Evolutionary conservation across 2,797 vertebrate species (phyloP).

Genomic region (Hippoglossus hippoglossus): DNA sequence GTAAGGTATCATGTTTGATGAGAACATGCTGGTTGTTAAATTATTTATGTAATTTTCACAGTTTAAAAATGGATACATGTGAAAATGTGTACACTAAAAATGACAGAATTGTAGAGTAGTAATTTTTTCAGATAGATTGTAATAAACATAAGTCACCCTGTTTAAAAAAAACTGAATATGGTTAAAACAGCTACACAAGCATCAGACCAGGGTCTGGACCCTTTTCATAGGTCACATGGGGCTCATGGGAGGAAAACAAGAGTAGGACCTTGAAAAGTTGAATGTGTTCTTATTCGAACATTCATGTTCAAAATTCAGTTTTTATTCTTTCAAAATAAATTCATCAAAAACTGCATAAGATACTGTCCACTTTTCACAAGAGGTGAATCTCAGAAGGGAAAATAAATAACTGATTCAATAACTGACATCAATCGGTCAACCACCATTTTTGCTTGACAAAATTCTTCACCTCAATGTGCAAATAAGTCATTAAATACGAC

Average conservation of each 20-base stretch:
- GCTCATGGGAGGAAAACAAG: background rate
- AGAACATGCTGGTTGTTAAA: too few species aligned
- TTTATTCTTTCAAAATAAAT: slow-evolving; percentile 63
- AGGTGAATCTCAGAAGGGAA: slow-evolving; percentile 7
- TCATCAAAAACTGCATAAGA: slow-evolving; percentile 46
- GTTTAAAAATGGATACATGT: too few species aligned
- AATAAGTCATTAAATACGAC: slow-evolving; percentile 8
- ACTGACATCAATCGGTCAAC: slow-evolving; percentile 26
- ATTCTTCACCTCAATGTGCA: background rate
- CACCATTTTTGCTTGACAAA: slow-evolving; percentile 10
- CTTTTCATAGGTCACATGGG: background rate
- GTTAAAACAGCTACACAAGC: too few species aligned
- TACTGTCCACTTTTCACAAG: slow-evolving; percentile 37
- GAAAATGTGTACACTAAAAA: too few species aligned
- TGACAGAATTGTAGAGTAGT: too few species aligned
- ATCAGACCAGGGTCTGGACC: too few species aligned
- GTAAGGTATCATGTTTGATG: too few species aligned
- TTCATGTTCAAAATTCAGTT: slow-evolving; percentile 35
- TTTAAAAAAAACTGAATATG: too few species aligned
- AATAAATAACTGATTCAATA: slow-evolving; percentile 25
- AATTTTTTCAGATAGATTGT: too few species aligned
- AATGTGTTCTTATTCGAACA: slow-evolving; percentile 38
- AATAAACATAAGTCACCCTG: too few species aligned
- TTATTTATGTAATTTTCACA: too few species aligned
- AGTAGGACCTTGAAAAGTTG: background rate